Evolutionary conservation across 2,888 invertebrate genomes (phyloP), one percentile per base, ranked within the genome.

Genomic region (Agonopterix arenella): DNA sequence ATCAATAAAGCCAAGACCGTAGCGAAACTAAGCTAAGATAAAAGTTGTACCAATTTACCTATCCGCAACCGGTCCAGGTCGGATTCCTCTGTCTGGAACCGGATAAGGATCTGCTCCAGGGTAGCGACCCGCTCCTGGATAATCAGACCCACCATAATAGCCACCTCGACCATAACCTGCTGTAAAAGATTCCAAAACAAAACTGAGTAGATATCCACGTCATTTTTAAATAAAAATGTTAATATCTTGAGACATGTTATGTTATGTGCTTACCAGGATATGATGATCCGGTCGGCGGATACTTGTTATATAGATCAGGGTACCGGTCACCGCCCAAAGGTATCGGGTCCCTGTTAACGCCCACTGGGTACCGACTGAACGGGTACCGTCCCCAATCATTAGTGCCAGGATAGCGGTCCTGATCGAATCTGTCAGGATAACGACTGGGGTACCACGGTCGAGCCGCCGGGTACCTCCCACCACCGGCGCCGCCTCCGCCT

Each of bases 251-350:
- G 28, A 28, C 28, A 18, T 28, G 28, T 28, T 28, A 40, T 16
- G 41, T 45, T 45, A 44, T 49, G 61, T 77, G 77, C 88, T 85
- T 79, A 89, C 89, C 89, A 66, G 84, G 85, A 65, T 83, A 86
- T 66, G 88, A 85, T 55, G 88, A 83, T 79, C 88, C 88, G 80
- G 84, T 84, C 79, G 89, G 88, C 79, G 92, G 91, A 86, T 90
- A 91, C 72, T 91, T 89, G 62, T 90, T 90, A 70, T 89, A 85
- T 54, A 86, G 64, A 61, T 85, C 81, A 46, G 90, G 89, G 66
- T 88, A 88, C 60, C 90, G 84, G 60, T 86, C 85, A 40, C 86
- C 89, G 45, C 89, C 90, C 46, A 79, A 68, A 37, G 91, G 91
- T 62, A 81, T 77, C 40, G 90, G 89, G 61, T 89, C 89, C 55